These are phyloP conservation scores for Lampris megalopsis DNA, from an alignment of 2,113 vertebrate species.

Conservation along the genomic window DNA sequence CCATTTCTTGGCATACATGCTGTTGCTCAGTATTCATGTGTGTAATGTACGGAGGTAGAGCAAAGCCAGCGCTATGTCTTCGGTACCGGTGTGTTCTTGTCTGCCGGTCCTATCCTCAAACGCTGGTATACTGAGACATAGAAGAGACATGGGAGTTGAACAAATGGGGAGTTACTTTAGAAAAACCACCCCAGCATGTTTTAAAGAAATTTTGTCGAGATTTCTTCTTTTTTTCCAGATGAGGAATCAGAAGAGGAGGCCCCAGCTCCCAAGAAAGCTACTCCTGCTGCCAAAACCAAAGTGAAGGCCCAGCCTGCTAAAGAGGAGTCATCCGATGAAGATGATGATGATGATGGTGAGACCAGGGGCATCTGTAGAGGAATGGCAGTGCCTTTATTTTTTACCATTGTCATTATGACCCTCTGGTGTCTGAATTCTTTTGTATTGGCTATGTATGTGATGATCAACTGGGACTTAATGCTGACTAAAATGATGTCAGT, in stretches of 20 bases:
- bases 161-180: too few species aligned
- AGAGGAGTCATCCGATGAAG: conserved; percentile 79
- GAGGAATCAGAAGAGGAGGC: conserved; percentile 82
- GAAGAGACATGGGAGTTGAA: too few species aligned
- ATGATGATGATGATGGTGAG: conserved; percentile 77
- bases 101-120: conserved; percentile 80
- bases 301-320: conserved; percentile 63
- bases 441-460: conserved; percentile 66
- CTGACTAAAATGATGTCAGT: conserved; percentile 84
- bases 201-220: not conserved
- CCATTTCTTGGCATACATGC: conserved; percentile 72
- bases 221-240: conserved; percentile 28
- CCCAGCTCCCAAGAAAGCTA: conserved; percentile 77
- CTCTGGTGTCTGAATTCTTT: too few species aligned
- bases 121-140: conserved; percentile 55
- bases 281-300: conserved; percentile 70
- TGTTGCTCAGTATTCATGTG: conserved; percentile 66
- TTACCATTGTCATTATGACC: not conserved
- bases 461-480: conserved; percentile 91
- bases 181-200: too few species aligned
- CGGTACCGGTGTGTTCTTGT: conserved; percentile 70
- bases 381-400: not conserved
- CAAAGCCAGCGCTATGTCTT: conserved; percentile 78
- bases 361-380: not conserved
- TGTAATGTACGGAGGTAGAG: conserved; percentile 77